These are phyloP conservation scores for Epicampocera succincta DNA, from an alignment of 2,888 invertebrate genomes.

Conservation along the genomic window DNA sequence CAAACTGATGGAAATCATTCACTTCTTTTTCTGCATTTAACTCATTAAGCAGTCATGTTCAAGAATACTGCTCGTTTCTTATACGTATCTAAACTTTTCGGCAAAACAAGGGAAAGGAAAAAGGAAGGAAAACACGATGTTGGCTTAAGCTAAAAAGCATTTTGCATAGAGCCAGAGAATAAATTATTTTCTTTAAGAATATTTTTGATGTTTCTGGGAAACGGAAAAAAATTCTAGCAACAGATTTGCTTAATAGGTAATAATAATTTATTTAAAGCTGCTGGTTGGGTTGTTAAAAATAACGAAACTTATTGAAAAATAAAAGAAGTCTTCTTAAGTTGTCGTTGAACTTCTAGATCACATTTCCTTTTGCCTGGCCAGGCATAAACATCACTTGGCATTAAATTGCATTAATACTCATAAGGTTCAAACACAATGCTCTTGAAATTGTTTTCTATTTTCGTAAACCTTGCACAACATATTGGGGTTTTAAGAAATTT, in stretches of 20 bases:
- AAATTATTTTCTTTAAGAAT: slow-evolving; percentile 14
- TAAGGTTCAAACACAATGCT: too few relatives aligned
- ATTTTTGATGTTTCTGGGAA: not conserved
- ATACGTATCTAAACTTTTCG: slow-evolving; percentile 13
- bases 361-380: too few relatives aligned
- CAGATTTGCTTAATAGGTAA: slow-evolving; percentile 48
- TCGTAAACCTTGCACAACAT: too few relatives aligned
- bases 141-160: slow-evolving; percentile 25
- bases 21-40: slow-evolving; percentile 37
- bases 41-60: slow-evolving; percentile 59
- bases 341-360: too few relatives aligned
- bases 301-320: slow-evolving; percentile 12
- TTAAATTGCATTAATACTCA: too few relatives aligned
- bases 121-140: slow-evolving; percentile 1
- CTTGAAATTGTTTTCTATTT: too few relatives aligned
- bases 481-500: too few relatives aligned
- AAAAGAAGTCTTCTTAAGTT: slow-evolving; percentile 14
- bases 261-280: slow-evolving; percentile 40
- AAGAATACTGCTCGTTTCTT: slow-evolving; percentile 17
- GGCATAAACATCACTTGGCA: too few relatives aligned
- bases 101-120: not conserved
- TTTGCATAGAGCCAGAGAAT: slow-evolving; percentile 30
- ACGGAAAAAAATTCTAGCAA: not conserved
- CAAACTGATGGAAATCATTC: slow-evolving; percentile 45
- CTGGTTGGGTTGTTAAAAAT: slow-evolving; percentile 17